Percentiles rank a stretch among this genome's conserved stretches.
These are phyloP conservation scores for Halcyon leucocephala DNA, from an alignment of 2,797 vertebrate genomes.

Conservation along the genomic window DNA sequence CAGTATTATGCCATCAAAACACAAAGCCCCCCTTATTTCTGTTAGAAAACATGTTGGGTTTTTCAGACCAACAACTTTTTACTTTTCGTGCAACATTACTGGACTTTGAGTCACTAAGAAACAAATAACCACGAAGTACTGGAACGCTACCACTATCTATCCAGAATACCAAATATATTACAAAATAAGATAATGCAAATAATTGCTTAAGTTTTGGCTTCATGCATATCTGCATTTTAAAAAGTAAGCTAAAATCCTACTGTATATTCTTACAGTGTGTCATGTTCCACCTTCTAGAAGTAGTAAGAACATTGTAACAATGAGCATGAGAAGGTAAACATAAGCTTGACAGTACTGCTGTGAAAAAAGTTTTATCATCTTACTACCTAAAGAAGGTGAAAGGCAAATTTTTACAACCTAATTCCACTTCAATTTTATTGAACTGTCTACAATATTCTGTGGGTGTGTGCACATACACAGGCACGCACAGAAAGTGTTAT, in stretches of 20 bases:
- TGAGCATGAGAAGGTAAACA: constrained; percentile 36
- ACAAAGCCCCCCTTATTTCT: constrained; percentile 12
- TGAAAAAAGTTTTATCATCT: constrained; percentile 24
- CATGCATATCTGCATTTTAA: constrained; percentile 53
- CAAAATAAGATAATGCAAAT: constrained; percentile 66
- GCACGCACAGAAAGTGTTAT: constrained; percentile 72
- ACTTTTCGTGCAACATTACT: constrained; percentile 57
- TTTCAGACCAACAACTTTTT: constrained; percentile 48
- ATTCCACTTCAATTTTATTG: constrained; percentile 69
- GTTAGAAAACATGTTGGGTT: background rate
- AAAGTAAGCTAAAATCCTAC: constrained; percentile 49
- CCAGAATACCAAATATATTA: constrained; percentile 52
- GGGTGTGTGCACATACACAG: constrained; percentile 67
- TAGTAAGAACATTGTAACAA: constrained; percentile 40
- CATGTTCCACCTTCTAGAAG: constrained; percentile 67
- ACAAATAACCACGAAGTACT: constrained; percentile 44
- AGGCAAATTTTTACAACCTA: constrained; percentile 65
- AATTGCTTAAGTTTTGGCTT: constrained; percentile 57
- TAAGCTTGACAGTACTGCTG: constrained; percentile 14
- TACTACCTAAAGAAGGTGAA: constrained; percentile 72
- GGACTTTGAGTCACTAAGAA: constrained; percentile 57
- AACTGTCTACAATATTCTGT: constrained; percentile 73
- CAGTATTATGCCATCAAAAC: constrained; percentile 22
- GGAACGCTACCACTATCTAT: constrained; percentile 51
- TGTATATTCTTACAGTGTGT: constrained; percentile 49